phyloP scores from a whole-genome alignment of 2,113 vertebrate genomes.

The Tyrannus savana region DNA sequence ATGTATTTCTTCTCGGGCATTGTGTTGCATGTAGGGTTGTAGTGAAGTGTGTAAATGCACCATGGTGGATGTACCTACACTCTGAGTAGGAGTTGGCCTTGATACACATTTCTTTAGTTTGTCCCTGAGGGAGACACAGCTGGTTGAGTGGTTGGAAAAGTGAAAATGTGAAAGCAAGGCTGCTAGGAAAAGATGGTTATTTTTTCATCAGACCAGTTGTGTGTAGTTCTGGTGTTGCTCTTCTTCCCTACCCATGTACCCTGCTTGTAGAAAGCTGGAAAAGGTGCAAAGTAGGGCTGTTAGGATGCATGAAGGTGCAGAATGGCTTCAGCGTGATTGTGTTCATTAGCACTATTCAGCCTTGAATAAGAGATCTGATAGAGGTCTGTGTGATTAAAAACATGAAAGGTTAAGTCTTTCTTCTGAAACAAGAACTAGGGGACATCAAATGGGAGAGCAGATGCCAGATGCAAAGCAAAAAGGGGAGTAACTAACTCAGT shows the following conservation, averaged over 20 bases:
- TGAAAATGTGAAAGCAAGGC: neutral
- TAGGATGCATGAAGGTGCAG: neutral
- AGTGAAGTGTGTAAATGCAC: neutral
- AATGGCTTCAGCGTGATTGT: neutral
- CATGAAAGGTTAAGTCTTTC: neutral
- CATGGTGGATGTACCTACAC: neutral
- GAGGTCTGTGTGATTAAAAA: neutral
- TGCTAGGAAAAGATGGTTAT: neutral
- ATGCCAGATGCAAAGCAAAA: neutral
- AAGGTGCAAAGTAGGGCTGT: neutral
- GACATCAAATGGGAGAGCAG: neutral
- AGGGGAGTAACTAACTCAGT: neutral
- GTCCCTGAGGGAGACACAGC: neutral
- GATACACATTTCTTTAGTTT: neutral
- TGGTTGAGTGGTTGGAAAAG: neutral
- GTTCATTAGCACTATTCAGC: neutral
- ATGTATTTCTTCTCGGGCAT: neutral
- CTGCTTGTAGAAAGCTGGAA: neutral
- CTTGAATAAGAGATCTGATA: neutral
- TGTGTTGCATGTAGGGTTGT: neutral
- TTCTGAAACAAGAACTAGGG: neutral
- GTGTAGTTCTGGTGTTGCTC: neutral
- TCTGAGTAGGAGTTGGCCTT: neutral
- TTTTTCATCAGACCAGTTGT: neutral
- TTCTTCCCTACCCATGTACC: rapidly evolving